These are phyloP conservation scores for Sebastes fasciatus DNA, from an alignment of 2,113 vertebrate genomes.

Conservation along the genomic window DNA sequence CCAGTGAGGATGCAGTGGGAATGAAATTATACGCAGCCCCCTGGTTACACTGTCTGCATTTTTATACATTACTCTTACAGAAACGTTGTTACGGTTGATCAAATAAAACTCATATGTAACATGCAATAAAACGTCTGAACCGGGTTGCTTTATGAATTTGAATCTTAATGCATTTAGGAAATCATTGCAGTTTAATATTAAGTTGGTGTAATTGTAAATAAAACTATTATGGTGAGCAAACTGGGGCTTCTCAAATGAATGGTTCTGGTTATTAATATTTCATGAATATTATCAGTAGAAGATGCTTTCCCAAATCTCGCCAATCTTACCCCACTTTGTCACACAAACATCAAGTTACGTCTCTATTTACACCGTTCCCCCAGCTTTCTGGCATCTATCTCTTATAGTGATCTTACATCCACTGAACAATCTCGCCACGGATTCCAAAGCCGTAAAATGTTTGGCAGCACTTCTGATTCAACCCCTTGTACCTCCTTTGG, in stretches of 20 bases:
- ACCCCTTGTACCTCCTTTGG: conserved; percentile 59
- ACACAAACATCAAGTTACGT: conserved; percentile 31
- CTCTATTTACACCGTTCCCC: conserved; percentile 39
- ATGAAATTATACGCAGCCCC: conserved; percentile 80
- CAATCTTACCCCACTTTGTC: conserved; percentile 18
- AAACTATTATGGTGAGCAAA: background rate
- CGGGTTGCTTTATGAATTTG: background rate
- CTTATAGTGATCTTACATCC: conserved; percentile 48
- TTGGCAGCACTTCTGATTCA: conserved; percentile 63
- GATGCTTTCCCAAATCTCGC: conserved; percentile 13
- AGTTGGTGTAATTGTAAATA: background rate
- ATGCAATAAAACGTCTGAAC: conserved; percentile 63
- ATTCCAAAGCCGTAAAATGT: conserved; percentile 61
- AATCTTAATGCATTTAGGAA: background rate
- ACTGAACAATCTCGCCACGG: conserved; percentile 49
- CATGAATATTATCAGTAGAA: background rate
- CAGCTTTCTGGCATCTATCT: conserved; percentile 40
- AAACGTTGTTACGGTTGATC: conserved; percentile 65
- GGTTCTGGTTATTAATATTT: background rate
- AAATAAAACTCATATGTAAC: conserved; percentile 67
- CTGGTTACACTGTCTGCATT: conserved; percentile 78
- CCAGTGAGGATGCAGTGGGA: conserved; percentile 80
- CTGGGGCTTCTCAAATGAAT: background rate
- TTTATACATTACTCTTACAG: conserved; percentile 75
- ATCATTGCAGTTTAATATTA: conserved; percentile 9